These are phyloP conservation scores for Pedetes capensis DNA, from an alignment of 2,113 vertebrate genomes.

Conservation along the genomic window DNA sequence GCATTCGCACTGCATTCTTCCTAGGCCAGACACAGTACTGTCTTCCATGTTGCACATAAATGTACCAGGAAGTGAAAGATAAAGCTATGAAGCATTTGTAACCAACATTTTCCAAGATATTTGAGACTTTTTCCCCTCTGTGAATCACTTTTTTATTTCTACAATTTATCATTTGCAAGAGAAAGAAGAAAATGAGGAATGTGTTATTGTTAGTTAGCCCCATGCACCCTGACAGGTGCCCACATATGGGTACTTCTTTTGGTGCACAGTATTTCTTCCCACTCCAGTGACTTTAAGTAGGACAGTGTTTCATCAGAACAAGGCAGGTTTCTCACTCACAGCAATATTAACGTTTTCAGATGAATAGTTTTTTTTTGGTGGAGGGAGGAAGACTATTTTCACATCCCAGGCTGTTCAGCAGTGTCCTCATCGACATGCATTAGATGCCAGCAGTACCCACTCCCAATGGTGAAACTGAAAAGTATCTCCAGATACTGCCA, in stretches of 20 bases:
- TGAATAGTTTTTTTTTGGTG: background rate
- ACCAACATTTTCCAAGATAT: background rate
- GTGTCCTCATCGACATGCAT: background rate
- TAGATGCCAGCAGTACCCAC: background rate
- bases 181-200: background rate
- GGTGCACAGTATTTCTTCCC: background rate
- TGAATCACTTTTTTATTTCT: background rate
- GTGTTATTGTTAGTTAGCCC: background rate
- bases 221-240: background rate
- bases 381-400: background rate
- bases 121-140: background rate
- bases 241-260: background rate
- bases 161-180: background rate
- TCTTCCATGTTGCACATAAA: background rate
- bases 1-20: background rate
- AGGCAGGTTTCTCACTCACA: background rate
- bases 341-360: background rate
- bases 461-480: background rate
- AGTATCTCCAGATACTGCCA: background rate
- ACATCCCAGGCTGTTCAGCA: background rate
- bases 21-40: background rate
- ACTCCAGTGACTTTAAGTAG: background rate
- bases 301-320: background rate
- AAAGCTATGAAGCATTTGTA: background rate
- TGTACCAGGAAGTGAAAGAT: background rate